A percentile compares a stretch with the other conserved stretches of the same genome.
Evolutionary conservation across 2,797 vertebrate genomes (phyloP).

Genomic region (Pipistrellus nathusii): DNA sequence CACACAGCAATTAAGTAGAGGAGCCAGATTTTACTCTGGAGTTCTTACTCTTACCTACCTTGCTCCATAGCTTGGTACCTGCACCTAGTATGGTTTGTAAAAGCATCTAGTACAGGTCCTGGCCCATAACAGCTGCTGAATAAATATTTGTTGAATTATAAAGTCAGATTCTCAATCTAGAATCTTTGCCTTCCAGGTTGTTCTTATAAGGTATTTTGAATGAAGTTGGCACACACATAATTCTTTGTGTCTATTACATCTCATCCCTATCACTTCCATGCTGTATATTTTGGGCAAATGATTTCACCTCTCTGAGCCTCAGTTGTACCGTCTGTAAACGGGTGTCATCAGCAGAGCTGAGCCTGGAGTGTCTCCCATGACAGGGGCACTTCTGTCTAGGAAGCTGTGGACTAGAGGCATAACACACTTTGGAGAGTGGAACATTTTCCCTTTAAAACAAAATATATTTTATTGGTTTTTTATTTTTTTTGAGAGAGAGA

Average conservation of each 20-base stretch:
- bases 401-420: background rate
- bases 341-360: conserved; percentile 20
- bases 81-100: background rate
- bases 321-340: background rate
- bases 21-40: conserved; percentile 52
- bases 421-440: background rate
- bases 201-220: background rate
- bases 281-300: conserved; percentile 5
- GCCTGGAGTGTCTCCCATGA: background rate
- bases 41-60: background rate
- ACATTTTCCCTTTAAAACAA: background rate
- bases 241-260: background rate
- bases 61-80: background rate
- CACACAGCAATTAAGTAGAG: background rate
- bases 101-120: background rate
- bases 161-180: background rate
- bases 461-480: no score
- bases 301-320: background rate
- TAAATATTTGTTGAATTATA: conserved; percentile 59
- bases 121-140: background rate
- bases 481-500: no score
- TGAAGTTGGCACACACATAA: background rate
- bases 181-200: background rate
- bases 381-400: background rate
- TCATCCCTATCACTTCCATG: background rate